phyloP scores from a whole-genome alignment of 2,113 vertebrate species.

The Sinocyclocheilus anophthalmus region DNA sequence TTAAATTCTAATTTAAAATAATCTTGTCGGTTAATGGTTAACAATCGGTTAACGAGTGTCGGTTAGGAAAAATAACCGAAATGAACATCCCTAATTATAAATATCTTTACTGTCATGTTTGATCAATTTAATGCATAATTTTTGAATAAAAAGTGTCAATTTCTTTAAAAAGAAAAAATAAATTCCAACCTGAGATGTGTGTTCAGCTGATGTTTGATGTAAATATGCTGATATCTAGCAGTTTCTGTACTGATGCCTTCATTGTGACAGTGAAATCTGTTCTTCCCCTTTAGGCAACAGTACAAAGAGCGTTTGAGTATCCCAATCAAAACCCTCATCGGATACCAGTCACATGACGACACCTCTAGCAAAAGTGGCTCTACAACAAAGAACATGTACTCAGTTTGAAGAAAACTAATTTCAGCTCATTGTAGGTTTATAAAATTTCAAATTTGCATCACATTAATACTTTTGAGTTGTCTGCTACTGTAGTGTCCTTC shows the following conservation, averaged over 20 bases:
- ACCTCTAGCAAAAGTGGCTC: constrained; percentile 85
- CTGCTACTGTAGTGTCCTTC: constrained; percentile 76
- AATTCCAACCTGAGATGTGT: background rate
- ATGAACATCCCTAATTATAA: too few relatives aligned
- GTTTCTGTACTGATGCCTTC: background rate
- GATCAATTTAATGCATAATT: too few relatives aligned
- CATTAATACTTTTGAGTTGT: constrained; percentile 73
- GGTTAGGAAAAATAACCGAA: too few relatives aligned
- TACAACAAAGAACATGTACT: constrained; percentile 84
- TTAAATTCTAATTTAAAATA: too few relatives aligned
- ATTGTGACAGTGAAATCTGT: constrained; percentile 2
- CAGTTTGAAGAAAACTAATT: constrained; percentile 73
- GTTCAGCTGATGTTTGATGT: background rate
- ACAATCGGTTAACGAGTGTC: too few relatives aligned
- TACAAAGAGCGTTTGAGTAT: constrained; percentile 81
- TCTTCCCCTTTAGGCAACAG: constrained; percentile 69
- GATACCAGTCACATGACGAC: constrained; percentile 84
- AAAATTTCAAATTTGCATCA: constrained; percentile 74
- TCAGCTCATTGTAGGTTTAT: constrained; percentile 77
- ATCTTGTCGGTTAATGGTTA: too few relatives aligned
- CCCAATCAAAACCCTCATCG: constrained; percentile 74
- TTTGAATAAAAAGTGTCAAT: too few relatives aligned
- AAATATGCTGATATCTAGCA: background rate
- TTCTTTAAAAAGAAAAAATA: too few relatives aligned
- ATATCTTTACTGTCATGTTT: too few relatives aligned